Evolutionary conservation across 2,113 vertebrate genomes (phyloP).

Genomic region (Formicarius rufipectus): DNA sequence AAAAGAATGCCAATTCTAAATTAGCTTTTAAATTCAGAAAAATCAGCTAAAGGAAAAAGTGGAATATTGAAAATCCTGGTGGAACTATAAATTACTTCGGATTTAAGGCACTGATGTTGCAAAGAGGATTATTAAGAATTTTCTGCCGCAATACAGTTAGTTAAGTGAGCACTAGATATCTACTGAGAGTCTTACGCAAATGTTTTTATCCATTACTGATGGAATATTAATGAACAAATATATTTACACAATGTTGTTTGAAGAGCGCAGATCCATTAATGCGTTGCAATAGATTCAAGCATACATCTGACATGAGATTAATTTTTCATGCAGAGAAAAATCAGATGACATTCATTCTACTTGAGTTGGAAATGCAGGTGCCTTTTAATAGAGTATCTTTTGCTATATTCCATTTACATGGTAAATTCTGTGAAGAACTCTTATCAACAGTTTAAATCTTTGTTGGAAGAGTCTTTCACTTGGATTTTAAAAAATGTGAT

Average conservation of each 20-base stretch:
- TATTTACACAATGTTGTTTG: neutral
- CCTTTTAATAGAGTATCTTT: constrained; percentile 9
- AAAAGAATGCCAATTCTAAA: neutral
- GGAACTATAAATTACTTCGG: neutral
- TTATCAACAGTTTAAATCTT: neutral
- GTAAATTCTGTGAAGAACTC: neutral
- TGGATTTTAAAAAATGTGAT: neutral
- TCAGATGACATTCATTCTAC: neutral
- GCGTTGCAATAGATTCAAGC: constrained; percentile 3
- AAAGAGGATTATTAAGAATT: neutral
- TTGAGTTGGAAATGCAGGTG: constrained; percentile 1
- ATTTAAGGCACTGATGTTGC: neutral
- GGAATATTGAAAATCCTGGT: neutral
- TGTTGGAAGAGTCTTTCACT: neutral
- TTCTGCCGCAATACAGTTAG: neutral
- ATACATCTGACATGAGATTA: neutral
- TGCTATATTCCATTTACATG: neutral
- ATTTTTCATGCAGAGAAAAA: constrained; percentile 36
- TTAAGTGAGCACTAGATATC: neutral
- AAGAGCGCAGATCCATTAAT: constrained; percentile 14
- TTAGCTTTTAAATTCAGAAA: neutral
- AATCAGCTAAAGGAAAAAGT: neutral
- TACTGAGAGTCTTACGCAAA: neutral
- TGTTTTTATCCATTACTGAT: neutral
- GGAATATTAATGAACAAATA: constrained; percentile 49